A percentile compares a stretch with the other conserved stretches of the same genome.
Conservation (phyloP, 2,888 invertebrate genomes). For the Myathropa florea region DNA sequence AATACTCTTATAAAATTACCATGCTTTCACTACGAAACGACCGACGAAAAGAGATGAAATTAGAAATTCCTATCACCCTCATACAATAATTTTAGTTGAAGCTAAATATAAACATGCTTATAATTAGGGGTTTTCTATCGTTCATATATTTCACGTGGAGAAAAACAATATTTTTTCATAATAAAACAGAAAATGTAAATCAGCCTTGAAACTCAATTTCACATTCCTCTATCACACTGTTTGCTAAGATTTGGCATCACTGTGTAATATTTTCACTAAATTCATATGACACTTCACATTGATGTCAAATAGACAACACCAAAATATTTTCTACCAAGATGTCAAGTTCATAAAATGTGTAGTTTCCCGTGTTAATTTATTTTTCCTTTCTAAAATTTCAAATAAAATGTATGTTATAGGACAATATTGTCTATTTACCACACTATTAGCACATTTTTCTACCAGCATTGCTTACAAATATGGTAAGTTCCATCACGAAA, state of each 20-base stretch:
- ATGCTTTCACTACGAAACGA: no score
- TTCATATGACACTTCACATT: slow-evolving; percentile 43
- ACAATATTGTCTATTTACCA: slow-evolving; percentile 40
- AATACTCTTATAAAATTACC: no score
- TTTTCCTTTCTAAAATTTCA: slow-evolving; percentile 1
- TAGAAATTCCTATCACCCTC: no score
- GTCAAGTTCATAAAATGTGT: slow-evolving; percentile 32
- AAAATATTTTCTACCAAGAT: slow-evolving; percentile 50
- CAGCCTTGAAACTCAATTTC: no score
- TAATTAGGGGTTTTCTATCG: no score
- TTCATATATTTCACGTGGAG: no score
- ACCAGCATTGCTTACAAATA: slow-evolving; percentile 72
- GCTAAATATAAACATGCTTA: no score
- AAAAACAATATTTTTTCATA: no score
- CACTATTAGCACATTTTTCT: slow-evolving; percentile 27
- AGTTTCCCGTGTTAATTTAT: slow-evolving; percentile 7
- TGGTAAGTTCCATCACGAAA: slow-evolving; percentile 72
- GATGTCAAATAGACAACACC: slow-evolving; percentile 54
- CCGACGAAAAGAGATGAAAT: no score
- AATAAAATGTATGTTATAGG: slow-evolving; percentile 37
- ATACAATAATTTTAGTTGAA: no score
- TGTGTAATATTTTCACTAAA: background rate
- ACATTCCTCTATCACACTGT: no score
- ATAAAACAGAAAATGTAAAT: no score
- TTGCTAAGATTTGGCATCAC: slow-evolving; percentile 50